Percentiles rank a stretch among this genome's conserved stretches.
These are phyloP conservation scores for Pterostichus madidus DNA, from an alignment of 2,888 invertebrate genomes.

Conservation along the genomic window DNA sequence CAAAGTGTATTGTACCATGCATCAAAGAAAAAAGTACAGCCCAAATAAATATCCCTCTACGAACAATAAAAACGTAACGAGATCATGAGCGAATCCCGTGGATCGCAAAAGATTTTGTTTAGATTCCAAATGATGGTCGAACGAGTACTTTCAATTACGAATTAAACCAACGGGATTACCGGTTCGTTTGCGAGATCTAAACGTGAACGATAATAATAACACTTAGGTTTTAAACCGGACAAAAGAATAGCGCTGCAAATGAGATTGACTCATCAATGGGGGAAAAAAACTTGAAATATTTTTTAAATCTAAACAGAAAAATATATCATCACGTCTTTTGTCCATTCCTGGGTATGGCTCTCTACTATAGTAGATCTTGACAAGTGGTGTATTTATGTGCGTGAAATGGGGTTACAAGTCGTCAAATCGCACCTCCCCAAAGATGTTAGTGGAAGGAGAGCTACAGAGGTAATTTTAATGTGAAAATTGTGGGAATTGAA, in stretches of 20 bases:
- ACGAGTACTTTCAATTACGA: conserved; percentile 60
- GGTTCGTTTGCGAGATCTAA: conserved; percentile 50
- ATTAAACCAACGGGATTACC: conserved; percentile 59
- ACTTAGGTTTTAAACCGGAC: conserved; percentile 22
- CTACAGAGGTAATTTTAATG: no score
- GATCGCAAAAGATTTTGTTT: conserved; percentile 42
- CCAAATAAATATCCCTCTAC: conserved; percentile 15
- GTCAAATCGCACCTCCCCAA: no score
- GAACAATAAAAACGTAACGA: background rate
- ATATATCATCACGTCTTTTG: background rate
- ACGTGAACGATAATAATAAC: conserved; percentile 49
- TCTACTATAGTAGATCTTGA: no score
- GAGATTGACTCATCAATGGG: background rate
- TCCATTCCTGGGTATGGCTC: no score
- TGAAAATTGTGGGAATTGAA: no score
- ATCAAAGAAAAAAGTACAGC: conserved; percentile 11
- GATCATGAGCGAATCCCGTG: conserved; percentile 27
- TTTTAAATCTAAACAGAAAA: background rate
- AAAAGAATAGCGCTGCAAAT: background rate
- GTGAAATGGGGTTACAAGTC: no score
- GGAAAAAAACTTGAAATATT: background rate
- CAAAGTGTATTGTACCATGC: background rate
- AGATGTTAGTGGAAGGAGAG: no score
- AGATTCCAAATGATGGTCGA: conserved; percentile 53
- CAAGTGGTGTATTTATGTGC: no score